These are phyloP conservation scores for Dufourea novaeangliae DNA, from an alignment of 1,140 invertebrate species.

Conservation along the genomic window DNA sequence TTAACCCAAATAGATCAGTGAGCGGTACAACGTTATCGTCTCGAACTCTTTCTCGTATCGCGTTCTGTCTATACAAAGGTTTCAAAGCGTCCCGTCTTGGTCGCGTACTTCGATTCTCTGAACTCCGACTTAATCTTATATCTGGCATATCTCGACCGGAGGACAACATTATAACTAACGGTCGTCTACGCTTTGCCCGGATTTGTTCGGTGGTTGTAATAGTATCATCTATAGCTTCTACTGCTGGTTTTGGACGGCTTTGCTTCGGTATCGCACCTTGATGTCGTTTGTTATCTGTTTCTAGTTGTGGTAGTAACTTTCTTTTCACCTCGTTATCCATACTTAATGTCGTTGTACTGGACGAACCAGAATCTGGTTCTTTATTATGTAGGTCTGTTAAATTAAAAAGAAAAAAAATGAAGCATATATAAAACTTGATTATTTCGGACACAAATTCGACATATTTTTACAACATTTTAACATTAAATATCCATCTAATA, in stretches of 20 bases:
- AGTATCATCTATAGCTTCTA: conserved; percentile 51
- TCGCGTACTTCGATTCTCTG: conserved; percentile 47
- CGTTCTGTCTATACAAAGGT: conserved; percentile 46
- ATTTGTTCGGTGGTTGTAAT: conserved; percentile 42
- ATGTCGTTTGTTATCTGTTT: conserved; percentile 79
- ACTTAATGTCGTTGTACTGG: conserved; percentile 82
- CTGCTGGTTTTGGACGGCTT: conserved; percentile 71
- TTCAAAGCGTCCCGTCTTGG: conserved; percentile 56
- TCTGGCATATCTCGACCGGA: conserved; percentile 81
- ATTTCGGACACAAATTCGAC: not conserved
- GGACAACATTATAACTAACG: conserved; percentile 84
- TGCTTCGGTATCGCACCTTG: conserved; percentile 90
- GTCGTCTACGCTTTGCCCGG: conserved; percentile 71
- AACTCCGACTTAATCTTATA: conserved; percentile 37
- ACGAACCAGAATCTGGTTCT: conserved; percentile 81
- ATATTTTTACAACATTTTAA: not conserved
- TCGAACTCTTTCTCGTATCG: conserved; percentile 61
- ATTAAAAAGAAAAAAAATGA: conserved; percentile 5
- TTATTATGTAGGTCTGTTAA: conserved; percentile 77
- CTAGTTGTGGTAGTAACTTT: conserved; percentile 74
- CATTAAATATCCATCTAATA: conserved; percentile 2
- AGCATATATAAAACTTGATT: not conserved
- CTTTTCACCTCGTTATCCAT: conserved; percentile 82
- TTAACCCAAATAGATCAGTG: conserved; percentile 74
- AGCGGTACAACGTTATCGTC: conserved; percentile 71